Percentiles rank a stretch among this genome's conserved stretches.
phyloP scores from a whole-genome alignment of 2,888 invertebrate species.

The Gymnoscelis rufifasciata region DNA sequence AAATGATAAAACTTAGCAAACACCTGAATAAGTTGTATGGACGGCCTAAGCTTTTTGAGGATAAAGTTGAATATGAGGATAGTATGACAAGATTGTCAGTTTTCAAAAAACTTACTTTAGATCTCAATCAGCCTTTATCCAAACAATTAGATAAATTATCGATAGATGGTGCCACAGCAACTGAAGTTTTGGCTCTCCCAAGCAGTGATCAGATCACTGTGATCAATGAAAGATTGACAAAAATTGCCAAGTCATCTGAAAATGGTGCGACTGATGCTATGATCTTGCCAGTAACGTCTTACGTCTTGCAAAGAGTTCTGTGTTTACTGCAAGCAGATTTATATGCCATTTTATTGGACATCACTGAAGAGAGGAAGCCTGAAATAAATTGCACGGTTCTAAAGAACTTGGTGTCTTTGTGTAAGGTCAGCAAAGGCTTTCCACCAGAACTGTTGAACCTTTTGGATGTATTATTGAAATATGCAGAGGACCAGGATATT shows the following conservation, averaged over 20 bases:
- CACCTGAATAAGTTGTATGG: slow-evolving; percentile 60
- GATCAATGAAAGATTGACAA: slow-evolving; percentile 40
- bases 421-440: slow-evolving; percentile 46
- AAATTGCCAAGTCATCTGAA: slow-evolving; percentile 19
- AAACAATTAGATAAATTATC: slow-evolving; percentile 46
- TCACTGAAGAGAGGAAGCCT: slow-evolving; percentile 20
- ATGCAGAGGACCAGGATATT: slow-evolving; percentile 33
- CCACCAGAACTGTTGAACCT: slow-evolving; percentile 50
- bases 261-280: slow-evolving; percentile 38
- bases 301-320: slow-evolving; percentile 63
- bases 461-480: slow-evolving; percentile 44
- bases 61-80: slow-evolving; percentile 46
- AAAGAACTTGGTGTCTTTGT: slow-evolving; percentile 35
- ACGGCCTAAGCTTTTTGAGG: slow-evolving; percentile 57
- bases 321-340: slow-evolving; percentile 44
- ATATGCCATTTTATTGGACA: slow-evolving; percentile 33
- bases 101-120: slow-evolving; percentile 45
- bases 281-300: slow-evolving; percentile 79
- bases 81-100: slow-evolving; percentile 38
- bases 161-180: slow-evolving; percentile 32
- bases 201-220: slow-evolving; percentile 33
- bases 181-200: slow-evolving; percentile 54
- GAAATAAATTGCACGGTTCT: slow-evolving; percentile 29
- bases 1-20: slow-evolving; percentile 54
- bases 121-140: slow-evolving; percentile 50